Evolutionary conservation across 2,797 vertebrate species (phyloP), one percentile per base, ranked within the genome.

Genomic region (Columba guinea): DNA sequence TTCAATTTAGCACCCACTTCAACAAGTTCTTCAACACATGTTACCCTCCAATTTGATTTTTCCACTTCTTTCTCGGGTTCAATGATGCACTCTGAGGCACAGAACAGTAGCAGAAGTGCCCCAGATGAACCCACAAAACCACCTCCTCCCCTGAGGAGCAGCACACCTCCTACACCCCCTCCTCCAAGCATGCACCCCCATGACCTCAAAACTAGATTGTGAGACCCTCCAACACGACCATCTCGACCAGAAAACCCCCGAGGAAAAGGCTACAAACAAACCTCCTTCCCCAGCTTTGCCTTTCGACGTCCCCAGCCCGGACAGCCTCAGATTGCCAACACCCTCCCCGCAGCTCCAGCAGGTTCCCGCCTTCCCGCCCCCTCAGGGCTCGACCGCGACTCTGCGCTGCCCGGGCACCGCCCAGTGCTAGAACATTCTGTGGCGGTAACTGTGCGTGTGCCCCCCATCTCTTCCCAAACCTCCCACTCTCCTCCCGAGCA

Each of bases 341-440:
- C 1, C 1, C 16, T 3, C 8, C 23, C 1, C 5, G 0, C 34
- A 8, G 1, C 4, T 0, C 6, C 1, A 0, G 0, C 39, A 2
- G 2, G 2, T 39, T 53, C 30, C 51, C 37, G 22, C 49, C 32
- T 21, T n/a, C 41, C 30, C 0, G 0, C 13, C 35, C n/a, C 46
- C 82, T 17, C 63, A 19, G n/a, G 5, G 9, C 34, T 8, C 1
- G 4, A 3, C 11, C n/a, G 62, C 3, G 7, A 4, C 35, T 11
- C 55, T 3, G 14, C 48, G 28, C 35, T 64, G 10, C 55, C 49
- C 44, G 8, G 14, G 26, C 62, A 6, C n/a, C 22, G 2, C 64
- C n/a, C 53, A 0, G 1, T 48, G 9, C 80, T 9, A 22, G 80
- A 90, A 84, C 46, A 14, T 94, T 92, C 94, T 21, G 30, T 2